A percentile compares a stretch with the other conserved stretches of the same genome.
phyloP scores from a whole-genome alignment of 2,113 vertebrate species.

The Coptodon bakossiorum region DNA sequence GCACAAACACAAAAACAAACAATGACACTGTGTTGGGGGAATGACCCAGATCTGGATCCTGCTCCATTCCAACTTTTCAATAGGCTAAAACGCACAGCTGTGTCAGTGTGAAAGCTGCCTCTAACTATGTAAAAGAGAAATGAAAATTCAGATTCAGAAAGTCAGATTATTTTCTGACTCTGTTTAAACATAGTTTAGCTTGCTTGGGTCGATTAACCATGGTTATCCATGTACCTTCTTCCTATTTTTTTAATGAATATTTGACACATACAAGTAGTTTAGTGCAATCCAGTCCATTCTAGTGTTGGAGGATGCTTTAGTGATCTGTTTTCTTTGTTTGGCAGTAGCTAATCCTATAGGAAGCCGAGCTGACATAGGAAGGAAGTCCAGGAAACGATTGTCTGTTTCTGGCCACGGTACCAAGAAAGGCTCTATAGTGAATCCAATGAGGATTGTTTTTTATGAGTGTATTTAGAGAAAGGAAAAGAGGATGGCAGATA shows the following conservation, averaged over 20 bases:
- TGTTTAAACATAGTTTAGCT: background rate
- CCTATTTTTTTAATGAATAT: background rate
- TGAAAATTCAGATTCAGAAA: background rate
- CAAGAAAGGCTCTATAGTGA: constrained; percentile 36
- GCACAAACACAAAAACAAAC: background rate
- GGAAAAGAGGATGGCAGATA: background rate
- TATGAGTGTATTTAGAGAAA: background rate
- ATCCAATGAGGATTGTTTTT: background rate
- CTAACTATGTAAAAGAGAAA: background rate
- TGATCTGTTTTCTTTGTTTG: constrained; percentile 23
- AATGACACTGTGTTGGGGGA: background rate
- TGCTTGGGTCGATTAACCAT: background rate
- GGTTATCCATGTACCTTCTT: background rate
- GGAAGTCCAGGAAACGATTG: constrained; percentile 47
- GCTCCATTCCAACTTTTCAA: background rate
- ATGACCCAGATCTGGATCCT: background rate
- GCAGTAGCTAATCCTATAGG: background rate
- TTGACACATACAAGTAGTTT: background rate
- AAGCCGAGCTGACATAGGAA: constrained; percentile 13
- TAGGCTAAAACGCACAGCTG: background rate
- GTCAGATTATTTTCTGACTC: background rate
- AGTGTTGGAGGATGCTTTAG: background rate
- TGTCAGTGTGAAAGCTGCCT: background rate
- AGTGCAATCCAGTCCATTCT: background rate
- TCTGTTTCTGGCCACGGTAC: constrained; percentile 16